Conservation (phyloP, 2,113 vertebrate species). For the Microcebus jonahi region DNA sequence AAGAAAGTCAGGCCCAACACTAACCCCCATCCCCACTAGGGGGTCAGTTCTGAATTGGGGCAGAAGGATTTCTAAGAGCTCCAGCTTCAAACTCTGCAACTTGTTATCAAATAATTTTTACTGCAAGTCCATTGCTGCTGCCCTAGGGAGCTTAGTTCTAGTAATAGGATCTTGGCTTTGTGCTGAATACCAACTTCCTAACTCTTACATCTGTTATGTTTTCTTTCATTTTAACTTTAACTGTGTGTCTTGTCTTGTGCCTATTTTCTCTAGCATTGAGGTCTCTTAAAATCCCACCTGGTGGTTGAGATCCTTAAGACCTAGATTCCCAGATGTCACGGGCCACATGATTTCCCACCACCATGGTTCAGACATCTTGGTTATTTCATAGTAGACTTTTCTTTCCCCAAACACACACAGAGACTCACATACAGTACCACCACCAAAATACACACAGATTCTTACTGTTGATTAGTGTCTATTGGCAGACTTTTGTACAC, state of each 20-base stretch:
- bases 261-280: neutral
- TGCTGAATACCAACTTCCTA: neutral
- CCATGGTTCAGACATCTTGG: neutral
- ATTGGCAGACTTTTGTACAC: neutral
- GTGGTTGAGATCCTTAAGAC: neutral
- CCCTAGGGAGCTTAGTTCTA: neutral
- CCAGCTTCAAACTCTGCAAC: neutral
- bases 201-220: neutral
- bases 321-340: neutral
- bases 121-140: neutral
- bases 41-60: neutral
- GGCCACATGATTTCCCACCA: neutral
- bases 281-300: neutral
- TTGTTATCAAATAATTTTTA: neutral
- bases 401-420: neutral
- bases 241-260: neutral
- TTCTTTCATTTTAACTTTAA: neutral
- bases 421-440: neutral
- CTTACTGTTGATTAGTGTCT: neutral
- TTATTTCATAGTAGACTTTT: neutral
- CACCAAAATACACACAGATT: neutral
- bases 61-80: neutral
- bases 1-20: neutral
- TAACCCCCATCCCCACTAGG: accelerated
- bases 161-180: neutral